A percentile compares a stretch with the other conserved stretches of the same genome.
Conservation (phyloP, 2,888 invertebrate genomes). For the Pardosa pseudoannulata region DNA sequence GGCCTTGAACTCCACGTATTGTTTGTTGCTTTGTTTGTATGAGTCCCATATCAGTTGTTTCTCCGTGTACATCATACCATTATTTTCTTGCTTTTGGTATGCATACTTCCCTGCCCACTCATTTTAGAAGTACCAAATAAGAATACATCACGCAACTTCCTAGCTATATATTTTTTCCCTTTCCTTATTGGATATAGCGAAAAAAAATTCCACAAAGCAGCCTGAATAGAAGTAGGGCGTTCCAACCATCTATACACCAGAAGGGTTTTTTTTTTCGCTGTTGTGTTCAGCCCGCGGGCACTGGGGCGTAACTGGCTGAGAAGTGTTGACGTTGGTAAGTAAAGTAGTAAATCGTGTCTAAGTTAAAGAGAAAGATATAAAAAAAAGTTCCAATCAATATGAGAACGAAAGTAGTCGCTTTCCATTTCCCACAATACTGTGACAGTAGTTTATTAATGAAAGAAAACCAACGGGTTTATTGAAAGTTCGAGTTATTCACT, state of each 20-base stretch:
- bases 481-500: not conserved
- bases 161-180: conserved; percentile 20
- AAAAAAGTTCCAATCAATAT: not conserved
- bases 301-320: conserved; percentile 25
- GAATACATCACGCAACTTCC: conserved; percentile 58
- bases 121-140: conserved; percentile 19
- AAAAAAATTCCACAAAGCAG: conserved; percentile 8
- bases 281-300: conserved; percentile 19
- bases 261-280: conserved; percentile 20
- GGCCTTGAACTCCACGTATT: too few relatives aligned
- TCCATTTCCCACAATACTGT: not conserved
- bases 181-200: not conserved
- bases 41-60: too few relatives aligned
- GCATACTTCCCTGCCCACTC: not conserved
- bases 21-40: too few relatives aligned
- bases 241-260: conserved; percentile 34
- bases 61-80: too few relatives aligned
- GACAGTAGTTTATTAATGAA: conserved; percentile 1
- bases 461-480: not conserved
- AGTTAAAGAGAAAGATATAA: conserved; percentile 23
- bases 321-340: conserved; percentile 38
- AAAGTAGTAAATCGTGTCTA: conserved; percentile 60
- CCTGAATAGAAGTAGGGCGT: conserved; percentile 49
- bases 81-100: not conserved
- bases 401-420: not conserved